These are phyloP conservation scores for Psettodes erumei DNA, from an alignment of 2,113 vertebrate species.

Conservation along the genomic window DNA sequence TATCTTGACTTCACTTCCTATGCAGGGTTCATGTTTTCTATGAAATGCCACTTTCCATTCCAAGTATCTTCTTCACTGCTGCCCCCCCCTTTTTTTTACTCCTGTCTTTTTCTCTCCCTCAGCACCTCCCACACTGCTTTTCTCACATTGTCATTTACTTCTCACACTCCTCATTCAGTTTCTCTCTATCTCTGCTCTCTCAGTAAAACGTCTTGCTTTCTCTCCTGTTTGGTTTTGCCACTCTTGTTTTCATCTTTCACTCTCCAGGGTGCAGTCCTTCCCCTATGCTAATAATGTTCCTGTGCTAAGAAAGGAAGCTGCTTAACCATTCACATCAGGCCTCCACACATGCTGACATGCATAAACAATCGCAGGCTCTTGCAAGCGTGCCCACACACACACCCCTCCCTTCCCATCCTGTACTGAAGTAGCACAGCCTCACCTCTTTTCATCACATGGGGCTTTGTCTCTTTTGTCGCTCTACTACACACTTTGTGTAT, in stretches of 20 bases:
- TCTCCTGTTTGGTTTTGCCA: conserved; percentile 16
- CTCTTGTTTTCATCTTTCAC: conserved; percentile 44
- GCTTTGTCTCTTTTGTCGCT: conserved; percentile 6
- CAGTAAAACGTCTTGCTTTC: conserved; percentile 30
- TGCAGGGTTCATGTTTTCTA: conserved; percentile 46
- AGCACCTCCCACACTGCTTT: conserved; percentile 45
- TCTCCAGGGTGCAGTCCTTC: conserved; percentile 57
- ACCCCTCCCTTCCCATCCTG: not conserved
- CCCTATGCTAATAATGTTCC: conserved; percentile 76
- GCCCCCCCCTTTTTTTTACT: not conserved
- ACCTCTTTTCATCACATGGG: not conserved
- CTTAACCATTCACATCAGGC: conserved; percentile 77
- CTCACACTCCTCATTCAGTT: conserved; percentile 7
- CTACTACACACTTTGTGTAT: not conserved
- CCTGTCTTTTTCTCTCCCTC: conserved; percentile 6
- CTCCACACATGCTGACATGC: conserved; percentile 28
- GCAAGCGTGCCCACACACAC: conserved; percentile 15
- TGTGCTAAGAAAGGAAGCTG: conserved; percentile 73
- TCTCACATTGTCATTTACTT: conserved; percentile 62
- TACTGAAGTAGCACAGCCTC: not conserved
- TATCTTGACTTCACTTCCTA: conserved; percentile 58
- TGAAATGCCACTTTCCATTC: conserved; percentile 38
- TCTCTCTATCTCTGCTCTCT: conserved; percentile 15
- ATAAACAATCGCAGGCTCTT: not conserved
- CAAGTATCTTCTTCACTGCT: conserved; percentile 1